A percentile compares a stretch with the other conserved stretches of the same genome.
phyloP scores from a whole-genome alignment of 1,140 invertebrate genomes.

The Camponotus pennsylvanicus region DNA sequence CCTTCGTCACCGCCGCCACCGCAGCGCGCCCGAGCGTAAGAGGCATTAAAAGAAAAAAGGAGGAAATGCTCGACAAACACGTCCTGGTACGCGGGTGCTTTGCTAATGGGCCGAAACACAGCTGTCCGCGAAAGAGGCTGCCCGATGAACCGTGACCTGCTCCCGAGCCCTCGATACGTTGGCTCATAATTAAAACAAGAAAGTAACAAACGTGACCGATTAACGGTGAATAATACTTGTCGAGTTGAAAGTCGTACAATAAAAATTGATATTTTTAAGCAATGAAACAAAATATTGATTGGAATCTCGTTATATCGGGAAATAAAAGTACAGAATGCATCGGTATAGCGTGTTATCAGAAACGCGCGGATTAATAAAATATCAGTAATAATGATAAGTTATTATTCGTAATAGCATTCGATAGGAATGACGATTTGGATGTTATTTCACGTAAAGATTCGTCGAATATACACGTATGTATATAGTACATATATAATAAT shows the following conservation, averaged over 20 bases:
- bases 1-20: constrained; percentile 30
- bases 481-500: neutral
- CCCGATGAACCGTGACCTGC: constrained; percentile 76
- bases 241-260: neutral
- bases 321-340: neutral
- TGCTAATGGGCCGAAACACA: constrained; percentile 69
- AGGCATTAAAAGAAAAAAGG: constrained; percentile 15
- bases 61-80: constrained; percentile 47
- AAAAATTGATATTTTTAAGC: neutral
- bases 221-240: neutral
- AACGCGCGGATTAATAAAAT: neutral
- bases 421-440: neutral
- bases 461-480: neutral
- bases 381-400: neutral
- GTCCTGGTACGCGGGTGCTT: constrained; percentile 51
- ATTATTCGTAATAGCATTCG: neutral
- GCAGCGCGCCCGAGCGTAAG: constrained; percentile 28
- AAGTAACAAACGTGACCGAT: constrained; percentile 27
- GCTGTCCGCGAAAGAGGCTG: constrained; percentile 72
- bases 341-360: too few relatives aligned
- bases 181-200: constrained; percentile 69
- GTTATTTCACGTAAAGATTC: neutral
- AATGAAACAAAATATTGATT: neutral
- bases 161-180: constrained; percentile 50
- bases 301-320: neutral